Evolutionary conservation across 1,140 invertebrate species (phyloP), one percentile per base, ranked within the genome.

Genomic region (Panagrolaimus sp.): DNA sequence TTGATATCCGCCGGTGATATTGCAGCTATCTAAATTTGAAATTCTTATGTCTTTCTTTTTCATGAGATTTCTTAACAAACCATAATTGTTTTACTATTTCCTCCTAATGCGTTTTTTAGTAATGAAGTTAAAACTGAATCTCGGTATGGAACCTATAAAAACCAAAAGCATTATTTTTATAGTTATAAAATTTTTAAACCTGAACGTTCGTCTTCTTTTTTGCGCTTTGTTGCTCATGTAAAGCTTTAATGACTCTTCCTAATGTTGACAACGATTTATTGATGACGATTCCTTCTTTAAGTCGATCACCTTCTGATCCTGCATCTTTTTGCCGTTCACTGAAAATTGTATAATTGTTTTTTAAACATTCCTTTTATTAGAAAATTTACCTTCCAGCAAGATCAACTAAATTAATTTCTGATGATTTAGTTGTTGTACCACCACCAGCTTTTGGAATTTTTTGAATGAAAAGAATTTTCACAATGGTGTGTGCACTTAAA

Each of bases 41-140:
- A 38, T 31, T 38, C 44, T 74, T 46, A 31, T 45, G 5, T 45
- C 0, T 0, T 62, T 61, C 9, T 14, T 44, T 5, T n/a, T 51
- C 9, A n/a, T n/a, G n/a, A n/a, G 14, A 9, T 27, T 9, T 20
- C 31, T 25, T 27, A 66, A 66, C 82, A 82, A 76, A 88, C 87
- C 87, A 89, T 88, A 46, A 88, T 84, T 5, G 88, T 89, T 79
- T 88, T 88, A 75, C 87, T 88, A 82, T 89, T 89, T 43, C 88
- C 88, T 71, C 87, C 87, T 3, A 89, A 78, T 27, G 88, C 88
- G 82, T 88, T 88, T 83, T 88, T 87, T 61, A 89, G 77, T 13
- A 89, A 79, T 74, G 88, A 87, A 1, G 88, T 89, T 20, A 89
- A 81, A 4, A 87, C 85, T 9, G 88, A 89, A 72, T 89, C 88